These are phyloP conservation scores for roundworm (Caenorhabditis elegans) DNA, from an alignment of 1,140 invertebrate species.

Conservation along the genomic window WBcel235 BX284604.4:7731501-7732000, in stretches of 20 bases:
- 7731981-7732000: not conserved
- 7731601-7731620: too few relatives aligned
- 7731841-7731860: not conserved
- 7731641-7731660: too few relatives aligned
- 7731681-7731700: too few relatives aligned
- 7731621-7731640: not conserved
- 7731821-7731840: not conserved
- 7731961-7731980: not conserved
- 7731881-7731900: not conserved
- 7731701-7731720: too few relatives aligned
- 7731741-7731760: too few relatives aligned
- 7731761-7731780: too few relatives aligned
- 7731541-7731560: not conserved
- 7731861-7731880: not conserved
- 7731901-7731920: not conserved
- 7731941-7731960: not conserved
- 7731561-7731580: conserved; percentile 4
- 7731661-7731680: too few relatives aligned
- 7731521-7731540: not conserved
- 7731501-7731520: not conserved
- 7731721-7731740: too few relatives aligned
- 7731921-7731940: not conserved
- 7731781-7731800: not conserved
- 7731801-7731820: not conserved
- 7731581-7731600: not conserved